Evolutionary conservation across 2,113 vertebrate species (phyloP), one percentile per base, ranked within the genome.

Genomic region (Promerops cafer): DNA sequence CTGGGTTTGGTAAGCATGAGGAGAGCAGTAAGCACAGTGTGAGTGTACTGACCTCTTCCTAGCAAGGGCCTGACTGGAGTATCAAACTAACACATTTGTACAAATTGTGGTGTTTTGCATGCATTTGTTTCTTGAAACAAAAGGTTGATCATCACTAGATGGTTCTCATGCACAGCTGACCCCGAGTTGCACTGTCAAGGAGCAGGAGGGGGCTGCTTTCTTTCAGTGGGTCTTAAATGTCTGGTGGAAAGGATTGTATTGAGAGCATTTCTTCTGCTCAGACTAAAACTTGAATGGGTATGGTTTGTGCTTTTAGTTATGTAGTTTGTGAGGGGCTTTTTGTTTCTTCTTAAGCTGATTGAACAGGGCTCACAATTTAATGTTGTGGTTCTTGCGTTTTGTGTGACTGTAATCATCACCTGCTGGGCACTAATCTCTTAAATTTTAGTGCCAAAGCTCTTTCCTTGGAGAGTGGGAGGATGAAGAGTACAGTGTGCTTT

Each of bases 31-130:
- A 52, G 52, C 17, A 13, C 9, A 6, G 10, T 5, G 18, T 35
- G 11, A n/a, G 4, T 17, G 6, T 42, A 10, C 15, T 61, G 2
- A 65, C 9, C 17, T 14, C 22, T 30, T 54, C 11, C 1, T 64
- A 60, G 27, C 33, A 42, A 37, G 23, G 30, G 15, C 20, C 30
- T 61, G 77, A 15, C 12, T 26, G 6, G 9, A 26, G 23, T 57
- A 8, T 66, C 20, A 47, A 10, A 44, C 35, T 12, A 23, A 16
- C 13, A 30, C 9, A 3, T 47, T 37, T 42, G 13, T 26, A 18
- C 19, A 13, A 35, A 20, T 28, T 6, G 6, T 21, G 37, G 8
- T 2, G 0, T 0, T 42, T n/a, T 22, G 9, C 0, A 4, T 16
- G 4, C 9, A 0, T 49, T 72, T 33, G 1, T 26, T 1, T 54